phyloP scores from a whole-genome alignment of 2,113 vertebrate genomes.

The Cervus canadensis region DNA sequence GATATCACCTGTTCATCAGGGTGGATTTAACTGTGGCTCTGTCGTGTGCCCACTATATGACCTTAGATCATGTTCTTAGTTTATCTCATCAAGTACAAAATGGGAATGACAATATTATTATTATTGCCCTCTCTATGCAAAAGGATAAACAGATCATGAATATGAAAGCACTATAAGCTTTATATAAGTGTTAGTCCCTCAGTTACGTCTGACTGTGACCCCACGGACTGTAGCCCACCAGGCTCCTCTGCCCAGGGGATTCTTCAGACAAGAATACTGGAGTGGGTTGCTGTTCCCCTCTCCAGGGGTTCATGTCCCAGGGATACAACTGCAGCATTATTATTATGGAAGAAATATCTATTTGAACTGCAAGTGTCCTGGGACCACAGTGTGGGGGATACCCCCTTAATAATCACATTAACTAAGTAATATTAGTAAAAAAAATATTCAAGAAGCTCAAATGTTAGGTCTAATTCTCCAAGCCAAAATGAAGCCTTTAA shows the following conservation, averaged over 20 bases:
- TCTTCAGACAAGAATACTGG: background rate
- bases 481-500: background rate
- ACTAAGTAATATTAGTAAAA: background rate
- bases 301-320: background rate
- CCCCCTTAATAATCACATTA: background rate
- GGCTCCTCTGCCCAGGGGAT: background rate
- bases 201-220: background rate
- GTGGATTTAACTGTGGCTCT: background rate
- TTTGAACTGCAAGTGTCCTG: background rate
- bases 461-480: background rate
- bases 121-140: background rate
- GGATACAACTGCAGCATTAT: background rate
- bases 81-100: background rate
- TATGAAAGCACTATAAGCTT: background rate
- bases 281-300: background rate
- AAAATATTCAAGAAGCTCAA: background rate
- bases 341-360: slow-evolving; percentile 20
- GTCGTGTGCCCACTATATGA: background rate
- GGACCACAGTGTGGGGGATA: background rate
- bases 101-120: background rate
- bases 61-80: background rate
- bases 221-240: background rate
- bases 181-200: background rate
- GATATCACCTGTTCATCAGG: background rate
- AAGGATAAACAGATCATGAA: slow-evolving; percentile 11